These are phyloP conservation scores for Eupeodes latifasciatus DNA, from an alignment of 2,888 invertebrate species.

Conservation along the genomic window DNA sequence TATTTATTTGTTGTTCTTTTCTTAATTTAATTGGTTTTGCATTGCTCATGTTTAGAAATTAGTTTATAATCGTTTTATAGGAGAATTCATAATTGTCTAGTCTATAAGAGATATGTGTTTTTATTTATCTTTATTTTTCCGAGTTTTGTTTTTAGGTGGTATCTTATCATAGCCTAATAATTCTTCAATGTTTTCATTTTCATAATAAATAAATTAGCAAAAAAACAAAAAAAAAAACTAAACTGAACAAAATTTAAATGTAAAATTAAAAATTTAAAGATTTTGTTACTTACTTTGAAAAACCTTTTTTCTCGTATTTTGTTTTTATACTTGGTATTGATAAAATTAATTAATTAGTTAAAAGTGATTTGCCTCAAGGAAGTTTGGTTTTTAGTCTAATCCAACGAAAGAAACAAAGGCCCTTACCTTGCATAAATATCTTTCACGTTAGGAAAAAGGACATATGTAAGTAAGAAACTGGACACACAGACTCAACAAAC, in stretches of 20 bases:
- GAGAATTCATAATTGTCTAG: conserved; percentile 39
- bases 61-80: conserved; percentile 18
- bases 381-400: no score
- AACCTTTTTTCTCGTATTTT: no score
- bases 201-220: not conserved
- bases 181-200: not conserved
- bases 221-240: conserved; percentile 1
- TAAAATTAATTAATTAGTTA: no score
- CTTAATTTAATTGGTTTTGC: not conserved
- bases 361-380: no score
- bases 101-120: conserved; percentile 65
- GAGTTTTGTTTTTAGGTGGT: conserved; percentile 53
- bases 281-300: no score
- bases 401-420: no score
- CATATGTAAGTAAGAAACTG: no score
- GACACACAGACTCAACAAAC: no score
- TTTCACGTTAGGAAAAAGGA: no score
- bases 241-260: not conserved
- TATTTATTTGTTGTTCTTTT: conserved; percentile 10
- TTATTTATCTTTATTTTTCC: conserved; percentile 33
- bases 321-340: no score
- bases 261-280: conserved; percentile 5
- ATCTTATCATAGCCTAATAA: conserved; percentile 24
- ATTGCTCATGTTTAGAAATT: conserved; percentile 13
- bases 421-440: no score